Conservation (phyloP, 2,797 vertebrate species). For the Brachyalestes nurse region DNA sequence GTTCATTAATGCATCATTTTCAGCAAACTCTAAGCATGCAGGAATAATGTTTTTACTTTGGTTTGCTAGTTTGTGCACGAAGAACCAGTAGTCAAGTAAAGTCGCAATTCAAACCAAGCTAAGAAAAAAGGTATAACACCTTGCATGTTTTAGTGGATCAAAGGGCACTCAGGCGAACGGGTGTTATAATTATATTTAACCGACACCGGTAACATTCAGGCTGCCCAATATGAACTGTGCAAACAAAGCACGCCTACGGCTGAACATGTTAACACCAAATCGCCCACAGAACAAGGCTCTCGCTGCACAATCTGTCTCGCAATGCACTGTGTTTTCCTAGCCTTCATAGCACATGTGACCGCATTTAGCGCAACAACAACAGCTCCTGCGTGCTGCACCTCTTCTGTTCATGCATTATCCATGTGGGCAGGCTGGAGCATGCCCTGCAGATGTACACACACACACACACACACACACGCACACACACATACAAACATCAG, state of each 20-base stretch:
- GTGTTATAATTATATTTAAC: no score
- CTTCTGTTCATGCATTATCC: constrained; percentile 5
- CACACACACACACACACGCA: background rate
- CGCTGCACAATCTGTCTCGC: background rate
- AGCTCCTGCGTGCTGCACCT: background rate
- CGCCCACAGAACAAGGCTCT: constrained; percentile 2
- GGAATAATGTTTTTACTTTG: background rate
- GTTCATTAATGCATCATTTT: no score
- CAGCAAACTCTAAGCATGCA: background rate
- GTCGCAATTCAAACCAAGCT: background rate
- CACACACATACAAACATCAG: background rate
- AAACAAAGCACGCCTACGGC: background rate
- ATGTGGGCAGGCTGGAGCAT: constrained; percentile 35
- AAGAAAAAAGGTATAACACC: background rate
- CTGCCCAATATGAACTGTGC: background rate
- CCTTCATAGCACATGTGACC: background rate
- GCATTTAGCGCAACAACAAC: background rate
- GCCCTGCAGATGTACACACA: constrained; percentile 12
- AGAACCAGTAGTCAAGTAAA: background rate
- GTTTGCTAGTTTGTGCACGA: background rate
- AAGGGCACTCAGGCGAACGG: no score
- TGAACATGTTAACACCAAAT: background rate
- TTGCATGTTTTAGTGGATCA: no score
- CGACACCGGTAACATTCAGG: background rate
- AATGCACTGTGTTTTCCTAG: background rate